Evolutionary conservation across 2,888 invertebrate genomes (phyloP), one percentile per base, ranked within the genome.

Genomic region (Lamproptera curius): DNA sequence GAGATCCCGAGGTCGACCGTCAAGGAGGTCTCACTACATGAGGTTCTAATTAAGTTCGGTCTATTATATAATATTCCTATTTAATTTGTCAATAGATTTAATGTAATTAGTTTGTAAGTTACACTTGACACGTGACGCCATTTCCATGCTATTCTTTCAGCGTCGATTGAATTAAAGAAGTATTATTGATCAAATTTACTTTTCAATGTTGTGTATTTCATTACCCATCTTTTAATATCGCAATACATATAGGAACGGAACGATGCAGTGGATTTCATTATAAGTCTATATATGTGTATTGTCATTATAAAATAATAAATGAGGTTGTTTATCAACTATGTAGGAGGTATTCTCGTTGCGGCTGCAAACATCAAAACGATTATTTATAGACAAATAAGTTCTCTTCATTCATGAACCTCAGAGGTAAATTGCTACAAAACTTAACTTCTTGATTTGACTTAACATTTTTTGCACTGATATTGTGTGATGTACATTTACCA

Each of bases 21-120:
- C 76, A 13, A 67, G 85, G 42, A 66, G 86, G 51, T 67, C 76
- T 16, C 79, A 83, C 56, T 83, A 79, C 61, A 74, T 72, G 69
- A 73, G 82, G 65, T 84, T 70, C 61, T 84, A 77, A 67, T 16
- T 23, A 33, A 14, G 17, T 35, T 14, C 36, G 17, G 17, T 16
- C 36, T 42, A 20, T 31, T 35, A 46, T 11, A 34, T 20, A 20
- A 34, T 20, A 17, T 16, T 13, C n/a, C 11, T n/a, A 33, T 31
- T 31, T 31, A 31, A 31, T 31, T n/a, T 31, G n/a, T 2, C n/a
- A 11, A 31, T 31, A 11, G 31, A 31, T n/a, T 5, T 31, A 31
- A 31, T 11, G 2, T 11, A 31, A 31, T 31, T 42, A 10, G 13
- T 13, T 14, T 31, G 14, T 45, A n/a, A 28, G 31, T 39, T 39